Base-by-base conservation (phyloP, 2,113 vertebrate species). In the Perca fluviatilis region DNA sequence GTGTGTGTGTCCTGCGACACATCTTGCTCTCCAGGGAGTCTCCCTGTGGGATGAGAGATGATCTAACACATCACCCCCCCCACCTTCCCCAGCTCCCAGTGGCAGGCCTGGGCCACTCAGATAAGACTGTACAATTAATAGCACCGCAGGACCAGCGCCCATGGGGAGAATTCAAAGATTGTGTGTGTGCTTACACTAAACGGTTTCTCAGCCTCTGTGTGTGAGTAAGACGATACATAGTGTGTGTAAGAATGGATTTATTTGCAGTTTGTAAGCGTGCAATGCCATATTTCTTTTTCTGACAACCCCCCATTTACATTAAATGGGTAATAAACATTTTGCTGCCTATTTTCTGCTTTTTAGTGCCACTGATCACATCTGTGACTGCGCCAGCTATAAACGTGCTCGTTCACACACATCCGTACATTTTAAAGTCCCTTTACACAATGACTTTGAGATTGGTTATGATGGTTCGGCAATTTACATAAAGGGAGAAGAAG, bases 111-210 rank as follows among this genome's bases (percentile, higher is more conserved):
- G 83, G 68, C 86, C 85, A 74, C 88, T 81, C 80, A 43, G 93
- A 94, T 94, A 94, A 94, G 92, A 88, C 86, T 64, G 80, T 61
- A 85, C 87, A 93, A 91, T 94, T 93, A 94, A 90, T 89, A 88
- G 86, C 87, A 72, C 89, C 81, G 65, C 83, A 87, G 84, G 89
- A 88, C 76, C 77, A 50, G 71, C 62, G 4, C 82, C 87, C 73
- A 63, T 19, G 11, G 81, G 88, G 77, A 77, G 82, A 88, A 88
- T 88, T 93, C 89, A 92, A 88, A 91, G 87, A 77, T 43, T 68
- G 76, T 77, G 61, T 77, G 50, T 77, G 51, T 57, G 23, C 53
- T 47, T 85, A 49, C 15, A 84, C 79, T 77, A 47, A 87, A 76
- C 60, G 53, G 40, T 74, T 64, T 73, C 66, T 69, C 23, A 62